A percentile compares a stretch with the other conserved stretches of the same genome.
Evolutionary conservation across 1,140 invertebrate species (phyloP).

Genomic region (Drosophila serrata): DNA sequence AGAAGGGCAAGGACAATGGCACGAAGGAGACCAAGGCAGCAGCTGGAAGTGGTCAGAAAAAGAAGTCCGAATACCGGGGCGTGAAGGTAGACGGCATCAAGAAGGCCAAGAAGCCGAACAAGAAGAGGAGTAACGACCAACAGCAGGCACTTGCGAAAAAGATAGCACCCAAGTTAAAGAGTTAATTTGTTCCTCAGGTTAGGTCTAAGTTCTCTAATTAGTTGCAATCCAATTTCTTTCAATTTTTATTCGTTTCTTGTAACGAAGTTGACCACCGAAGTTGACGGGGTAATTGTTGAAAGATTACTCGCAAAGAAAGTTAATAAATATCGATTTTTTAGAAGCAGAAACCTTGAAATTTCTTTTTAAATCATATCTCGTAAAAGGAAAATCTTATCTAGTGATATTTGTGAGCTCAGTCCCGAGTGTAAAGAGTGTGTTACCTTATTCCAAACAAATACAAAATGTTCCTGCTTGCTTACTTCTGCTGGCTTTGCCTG

Average conservation of each 20-base stretch:
- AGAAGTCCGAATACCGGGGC: conserved; percentile 77
- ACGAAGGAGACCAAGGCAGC: conserved; percentile 8
- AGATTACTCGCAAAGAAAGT: conserved; percentile 2
- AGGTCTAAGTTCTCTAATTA: conserved; percentile 17
- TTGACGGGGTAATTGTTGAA: conserved; percentile 20
- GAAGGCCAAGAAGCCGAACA: conserved; percentile 71
- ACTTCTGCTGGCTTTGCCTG: conserved; percentile 24
- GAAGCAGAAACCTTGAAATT: neutral
- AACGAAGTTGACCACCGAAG: conserved; percentile 19
- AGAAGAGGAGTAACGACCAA: conserved; percentile 60
- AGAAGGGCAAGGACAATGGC: conserved; percentile 49
- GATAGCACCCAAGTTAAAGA: conserved; percentile 72
- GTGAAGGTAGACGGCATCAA: conserved; percentile 70
- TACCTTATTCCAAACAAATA: conserved; percentile 3
- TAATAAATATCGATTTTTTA: conserved; percentile 9
- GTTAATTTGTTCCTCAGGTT: conserved; percentile 13
- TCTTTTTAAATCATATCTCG: neutral
- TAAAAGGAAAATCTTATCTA: neutral
- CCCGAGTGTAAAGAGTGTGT: neutral
- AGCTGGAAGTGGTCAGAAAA: conserved; percentile 34
- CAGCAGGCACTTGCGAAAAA: conserved; percentile 75
- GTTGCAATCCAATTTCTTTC: conserved; percentile 25
- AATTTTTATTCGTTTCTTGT: neutral
- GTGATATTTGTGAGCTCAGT: neutral
- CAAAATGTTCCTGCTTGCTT: conserved; percentile 47